These are phyloP conservation scores for Apolygus lucorum DNA, from an alignment of 1,140 invertebrate species.

Conservation along the genomic window DNA sequence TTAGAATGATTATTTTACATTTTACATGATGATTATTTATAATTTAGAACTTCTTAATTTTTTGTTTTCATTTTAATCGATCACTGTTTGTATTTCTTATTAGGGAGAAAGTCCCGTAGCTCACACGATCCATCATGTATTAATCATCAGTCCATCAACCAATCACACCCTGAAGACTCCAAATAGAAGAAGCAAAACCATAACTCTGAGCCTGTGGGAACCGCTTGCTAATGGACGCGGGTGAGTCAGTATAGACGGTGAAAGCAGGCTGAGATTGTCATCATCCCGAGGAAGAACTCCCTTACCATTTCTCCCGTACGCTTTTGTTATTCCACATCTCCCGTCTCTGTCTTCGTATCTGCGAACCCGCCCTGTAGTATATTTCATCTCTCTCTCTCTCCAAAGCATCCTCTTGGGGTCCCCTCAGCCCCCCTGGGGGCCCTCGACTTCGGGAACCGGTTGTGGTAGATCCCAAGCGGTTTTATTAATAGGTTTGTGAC, in stretches of 20 bases:
- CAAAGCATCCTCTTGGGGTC: neutral
- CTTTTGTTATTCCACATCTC: neutral
- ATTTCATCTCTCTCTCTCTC: neutral
- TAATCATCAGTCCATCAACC: too few species aligned
- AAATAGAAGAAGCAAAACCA: too few species aligned
- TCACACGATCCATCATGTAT: too few species aligned
- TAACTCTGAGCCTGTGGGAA: neutral
- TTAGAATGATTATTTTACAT: too few species aligned
- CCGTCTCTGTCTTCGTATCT: neutral
- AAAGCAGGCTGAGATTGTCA: neutral
- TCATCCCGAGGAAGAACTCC: neutral
- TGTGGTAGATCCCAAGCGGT: neutral
- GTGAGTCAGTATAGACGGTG: neutral
- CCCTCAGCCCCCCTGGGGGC: neutral
- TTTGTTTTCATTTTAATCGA: too few species aligned
- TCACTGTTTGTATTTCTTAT: too few species aligned
- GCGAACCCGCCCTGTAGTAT: neutral
- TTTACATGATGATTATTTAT: too few species aligned
- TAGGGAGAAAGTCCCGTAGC: too few species aligned
- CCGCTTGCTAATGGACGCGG: neutral
- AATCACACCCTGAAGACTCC: too few species aligned
- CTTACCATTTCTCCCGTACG: too few species aligned
- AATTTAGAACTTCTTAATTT: too few species aligned
- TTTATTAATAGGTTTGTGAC: slow-evolving; percentile 17
- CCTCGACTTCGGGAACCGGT: neutral